phyloP scores from a whole-genome alignment of 2,113 vertebrate genomes.

The Hyla sarda region DNA sequence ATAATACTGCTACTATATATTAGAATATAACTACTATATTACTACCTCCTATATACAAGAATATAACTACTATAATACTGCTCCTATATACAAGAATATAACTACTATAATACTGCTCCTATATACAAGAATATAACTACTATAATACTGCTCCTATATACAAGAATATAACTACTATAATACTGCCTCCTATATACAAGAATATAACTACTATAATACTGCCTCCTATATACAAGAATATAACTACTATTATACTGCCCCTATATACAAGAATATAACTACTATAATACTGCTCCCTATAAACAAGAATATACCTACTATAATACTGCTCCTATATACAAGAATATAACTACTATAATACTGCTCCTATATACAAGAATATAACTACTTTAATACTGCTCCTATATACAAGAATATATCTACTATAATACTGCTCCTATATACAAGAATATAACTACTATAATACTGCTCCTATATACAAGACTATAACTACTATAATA shows the following conservation, averaged over 20 bases:
- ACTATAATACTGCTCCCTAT: not conserved
- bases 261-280: not conserved
- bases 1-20: too few relatives aligned
- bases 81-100: not conserved
- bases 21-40: too few relatives aligned
- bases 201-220: conserved; percentile 4
- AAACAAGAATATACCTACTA: too few relatives aligned
- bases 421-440: conserved; percentile 11
- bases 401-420: not conserved
- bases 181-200: not conserved
- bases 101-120: conserved; percentile 3
- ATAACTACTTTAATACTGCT: conserved; percentile 1
- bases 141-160: too few relatives aligned
- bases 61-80: conserved; percentile 13
- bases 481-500: too few relatives aligned
- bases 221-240: not conserved
- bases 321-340: too few relatives aligned
- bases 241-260: not conserved
- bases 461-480: not conserved
- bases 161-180: not conserved
- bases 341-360: not conserved
- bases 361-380: not conserved
- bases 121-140: not conserved
- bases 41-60: conserved; percentile 6
- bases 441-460: not conserved